Conservation (phyloP, 1,140 invertebrate genomes). For the Chrysomallon squamiferum region DNA sequence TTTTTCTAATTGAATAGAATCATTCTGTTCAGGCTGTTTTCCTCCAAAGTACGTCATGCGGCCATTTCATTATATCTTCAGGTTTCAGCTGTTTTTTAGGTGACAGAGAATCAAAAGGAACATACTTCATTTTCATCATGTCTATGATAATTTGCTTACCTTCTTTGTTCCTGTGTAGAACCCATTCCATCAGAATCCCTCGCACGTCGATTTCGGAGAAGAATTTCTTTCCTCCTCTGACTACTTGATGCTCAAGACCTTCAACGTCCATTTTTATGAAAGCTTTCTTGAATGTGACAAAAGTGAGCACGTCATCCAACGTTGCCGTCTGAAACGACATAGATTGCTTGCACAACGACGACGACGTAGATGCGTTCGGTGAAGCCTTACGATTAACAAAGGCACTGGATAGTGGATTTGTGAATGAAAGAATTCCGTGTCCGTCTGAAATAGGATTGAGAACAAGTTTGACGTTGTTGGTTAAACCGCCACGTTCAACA, state of each 20-base stretch:
- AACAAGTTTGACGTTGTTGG: neutral
- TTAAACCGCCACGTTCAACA: neutral
- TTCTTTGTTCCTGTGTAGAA: conserved; percentile 21
- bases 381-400: neutral
- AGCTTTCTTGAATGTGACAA: conserved; percentile 15
- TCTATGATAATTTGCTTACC: no score
- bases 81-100: no score
- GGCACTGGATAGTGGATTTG: neutral
- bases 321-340: conserved; percentile 17
- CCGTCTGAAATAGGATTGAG: neutral
- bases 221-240: conserved; percentile 27
- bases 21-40: no score
- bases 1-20: no score
- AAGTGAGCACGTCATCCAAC: conserved; percentile 32
- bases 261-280: conserved; percentile 43
- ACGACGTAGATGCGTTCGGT: neutral
- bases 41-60: no score
- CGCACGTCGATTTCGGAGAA: conserved; percentile 33
- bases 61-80: no score
- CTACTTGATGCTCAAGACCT: conserved; percentile 41
- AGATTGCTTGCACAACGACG: neutral
- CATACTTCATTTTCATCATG: no score
- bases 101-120: no score
- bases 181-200: conserved; percentile 54
- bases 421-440: neutral